Evolutionary conservation across 2,113 vertebrate genomes (phyloP).

Genomic region (Ondatra zibethicus): DNA sequence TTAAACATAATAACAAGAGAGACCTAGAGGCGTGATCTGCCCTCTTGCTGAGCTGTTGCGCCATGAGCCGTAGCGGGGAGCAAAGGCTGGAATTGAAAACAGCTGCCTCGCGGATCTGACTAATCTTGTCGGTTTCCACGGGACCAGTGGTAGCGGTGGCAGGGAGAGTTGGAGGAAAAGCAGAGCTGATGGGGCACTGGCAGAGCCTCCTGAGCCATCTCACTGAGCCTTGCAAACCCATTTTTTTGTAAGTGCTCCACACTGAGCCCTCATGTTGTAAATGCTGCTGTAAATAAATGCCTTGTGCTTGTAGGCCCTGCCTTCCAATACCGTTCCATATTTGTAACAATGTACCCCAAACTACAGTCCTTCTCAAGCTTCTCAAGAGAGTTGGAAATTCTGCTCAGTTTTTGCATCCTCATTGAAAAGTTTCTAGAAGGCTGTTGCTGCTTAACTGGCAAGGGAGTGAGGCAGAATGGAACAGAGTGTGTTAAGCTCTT

Average conservation of each 20-base stretch:
- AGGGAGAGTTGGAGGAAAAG: too few species aligned
- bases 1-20: too few species aligned
- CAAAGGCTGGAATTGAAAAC: too few species aligned
- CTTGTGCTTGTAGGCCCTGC: background rate
- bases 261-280: background rate
- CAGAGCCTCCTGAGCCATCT: background rate
- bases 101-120: too few species aligned
- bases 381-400: background rate
- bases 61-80: too few species aligned
- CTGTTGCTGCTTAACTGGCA: background rate
- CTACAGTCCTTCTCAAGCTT: background rate
- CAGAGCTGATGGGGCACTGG: too few species aligned
- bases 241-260: background rate
- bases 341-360: background rate
- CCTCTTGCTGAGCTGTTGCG: too few species aligned
- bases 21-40: too few species aligned
- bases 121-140: accelerated
- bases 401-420: background rate
- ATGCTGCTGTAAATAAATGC: background rate
- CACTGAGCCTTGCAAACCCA: background rate
- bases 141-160: too few species aligned
- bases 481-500: background rate
- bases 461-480: background rate
- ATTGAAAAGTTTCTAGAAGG: background rate
- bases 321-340: background rate